Base-by-base conservation (phyloP, 2,797 vertebrate genomes). In the Hyperoplus immaculatus region DNA sequence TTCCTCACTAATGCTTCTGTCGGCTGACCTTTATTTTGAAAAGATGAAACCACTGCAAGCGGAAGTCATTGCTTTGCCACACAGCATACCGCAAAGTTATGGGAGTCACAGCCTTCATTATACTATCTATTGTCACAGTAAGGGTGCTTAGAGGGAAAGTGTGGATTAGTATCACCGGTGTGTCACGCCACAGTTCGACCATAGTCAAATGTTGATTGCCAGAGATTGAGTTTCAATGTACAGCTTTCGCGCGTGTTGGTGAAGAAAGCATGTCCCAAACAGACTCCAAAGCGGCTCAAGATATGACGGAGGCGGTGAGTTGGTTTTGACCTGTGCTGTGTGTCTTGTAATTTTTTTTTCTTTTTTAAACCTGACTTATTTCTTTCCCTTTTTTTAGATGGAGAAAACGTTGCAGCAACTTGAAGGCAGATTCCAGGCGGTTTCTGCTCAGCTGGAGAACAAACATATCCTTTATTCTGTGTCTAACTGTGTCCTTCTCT, bases 351-450 rank as follows among this genome's bases (percentile, higher is more conserved):
- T 7, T 42, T 36, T 14, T 14, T 42, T 15, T 65, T 5, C 3
- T 29, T 29, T 29, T 29, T 29, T 29, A 29, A 29, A 29, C 29
- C 3, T 60, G 21, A 72, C 12, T 1, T 14, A 10, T 63, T 49
- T 45, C 29, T 45, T 0, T 38, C 1, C 6, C 3, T 59, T 21
- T 75, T 2, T 59, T 21, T 75, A 98, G 97, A 96, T 96, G 92
- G 96, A 98, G 66, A 89, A 91, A 57, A 93, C 96, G 43, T 94
- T 98, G 89, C 90, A 91, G 68, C 88, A 92, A 50, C 89, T 98
- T 47, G 95, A 96, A 57, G 96, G 93, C 39, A 93, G 91, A 82
- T 97, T 98, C 57, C 94, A 95, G 79, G 83, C 79, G 0, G 90
- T 97, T 49, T 95, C 95, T 0, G 91, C 95, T 38, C 94, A 96